Conservation (phyloP, 2,888 invertebrate species). For the Euplexia lucipara region DNA sequence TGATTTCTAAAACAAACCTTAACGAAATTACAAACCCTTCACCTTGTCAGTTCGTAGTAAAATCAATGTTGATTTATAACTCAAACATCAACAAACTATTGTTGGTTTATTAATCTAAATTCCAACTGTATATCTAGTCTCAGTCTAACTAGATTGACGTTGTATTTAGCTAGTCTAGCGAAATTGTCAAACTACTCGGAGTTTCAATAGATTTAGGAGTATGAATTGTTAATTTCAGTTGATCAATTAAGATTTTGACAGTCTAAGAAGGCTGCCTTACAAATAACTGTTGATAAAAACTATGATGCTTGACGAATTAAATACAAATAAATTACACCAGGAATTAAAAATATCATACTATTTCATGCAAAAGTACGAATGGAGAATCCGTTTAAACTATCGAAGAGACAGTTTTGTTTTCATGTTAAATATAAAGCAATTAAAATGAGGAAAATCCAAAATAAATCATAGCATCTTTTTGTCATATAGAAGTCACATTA, state of each 20-base stretch:
- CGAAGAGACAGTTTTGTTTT: not conserved
- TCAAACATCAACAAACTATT: constrained; percentile 2
- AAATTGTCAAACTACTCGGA: not conserved
- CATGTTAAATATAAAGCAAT: not conserved
- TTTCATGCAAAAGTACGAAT: not conserved
- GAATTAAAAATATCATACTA: not conserved
- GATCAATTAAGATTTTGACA: not conserved
- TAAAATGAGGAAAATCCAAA: constrained; percentile 6
- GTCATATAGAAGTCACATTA: constrained; percentile 12
- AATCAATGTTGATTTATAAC: not conserved
- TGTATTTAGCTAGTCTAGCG: not conserved
- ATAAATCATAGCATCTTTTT: constrained; percentile 6
- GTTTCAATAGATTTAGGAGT: not conserved
- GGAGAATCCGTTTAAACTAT: not conserved
- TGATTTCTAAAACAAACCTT: not conserved
- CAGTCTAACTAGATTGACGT: constrained; percentile 7
- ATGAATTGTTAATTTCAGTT: not conserved
- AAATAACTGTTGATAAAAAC: not conserved
- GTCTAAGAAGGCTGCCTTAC: not conserved
- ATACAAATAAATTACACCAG: too few species aligned
- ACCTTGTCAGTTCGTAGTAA: not conserved
- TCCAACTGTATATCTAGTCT: not conserved
- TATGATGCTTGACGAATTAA: not conserved
- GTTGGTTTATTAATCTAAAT: constrained; percentile 8
- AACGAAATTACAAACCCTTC: not conserved